Base-by-base conservation (phyloP, 2,888 invertebrate genomes). In the Dynastes tityus region DNA sequence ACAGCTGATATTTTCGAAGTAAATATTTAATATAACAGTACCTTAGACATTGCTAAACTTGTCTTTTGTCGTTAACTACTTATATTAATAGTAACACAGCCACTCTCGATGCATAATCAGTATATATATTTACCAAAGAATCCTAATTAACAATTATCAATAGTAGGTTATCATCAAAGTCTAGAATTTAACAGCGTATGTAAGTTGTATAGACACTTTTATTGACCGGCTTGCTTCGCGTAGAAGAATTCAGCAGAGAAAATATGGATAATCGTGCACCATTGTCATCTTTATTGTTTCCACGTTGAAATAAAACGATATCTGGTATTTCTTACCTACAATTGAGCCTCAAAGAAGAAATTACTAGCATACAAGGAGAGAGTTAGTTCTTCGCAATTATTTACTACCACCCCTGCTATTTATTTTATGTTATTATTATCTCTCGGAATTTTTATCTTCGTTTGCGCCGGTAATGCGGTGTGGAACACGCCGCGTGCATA, bases 211-310 rank as follows among this genome's bases (percentile, higher is more conserved):
- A 79, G 81, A 81, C 81, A 85, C 84, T 85, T 85, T 85, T 85
- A 82, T 83, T 84, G 84, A 16, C 64, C 32, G 51, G 61, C 77
- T 68, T 80, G 78, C 63, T 74, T 64, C 76, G 78, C 83, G 84
- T 85, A 85, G 84, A 53, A 83, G 80, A 80, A 75, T 71, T 27
- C 32, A 37, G 13, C 16, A 13, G 76, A 84, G 85, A 84, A 86
- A 85, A 84, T 85, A 85, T 85, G 84, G 83, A 83, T 84, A 85
- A 82, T 85, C 86, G 86, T 86, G 86, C 85, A 82, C 83, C 83
- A 85, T 85, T 85, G 85, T 85, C 84, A 84, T 84, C 83, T 85
- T 85, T 85, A 84, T 82, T 81, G 82, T 82, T 53, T 82, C 76
- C 70, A 79, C 76, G 70, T 71, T 67, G 76, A 68, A 81, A 78